Evolutionary conservation across 1,140 invertebrate species (phyloP), one percentile per base, ranked within the genome.

Genomic region (Steinernema feltiae): DNA sequence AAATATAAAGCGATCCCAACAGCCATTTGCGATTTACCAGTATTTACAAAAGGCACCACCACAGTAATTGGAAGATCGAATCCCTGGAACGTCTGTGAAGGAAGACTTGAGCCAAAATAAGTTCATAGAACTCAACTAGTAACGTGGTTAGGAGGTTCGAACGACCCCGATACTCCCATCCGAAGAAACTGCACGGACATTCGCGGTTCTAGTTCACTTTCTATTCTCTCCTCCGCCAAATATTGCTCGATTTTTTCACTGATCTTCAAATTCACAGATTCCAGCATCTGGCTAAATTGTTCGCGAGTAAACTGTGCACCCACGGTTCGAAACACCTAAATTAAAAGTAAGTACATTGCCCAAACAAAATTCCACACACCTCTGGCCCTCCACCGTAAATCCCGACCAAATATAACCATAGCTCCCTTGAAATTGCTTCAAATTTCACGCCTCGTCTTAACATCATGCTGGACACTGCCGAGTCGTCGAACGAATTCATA

Each of bases 311-410:
- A 32, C 73, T 74, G 73, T 12, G 73, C 7, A 15, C 15, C 27
- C 1, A 17, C 18, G 12, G 73, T 72, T 30, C 30, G 32, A 24
- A 74, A 74, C 1, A 74, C 73, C 73, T 74, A 17, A 71, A 74
- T 31, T 15, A 74, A 21, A 48, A 74, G 30, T 21, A 41, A 21
- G 48, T n/a, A n/a, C n/a, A n/a, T n/a, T n/a, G n/a, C n/a, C n/a
- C n/a, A n/a, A n/a, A n/a, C n/a, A n/a, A n/a, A n/a, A n/a, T n/a
- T n/a, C n/a, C n/a, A 30, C 30, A 79, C 15, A 76, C 75, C 53
- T 78, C 76, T 3, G 76, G 76, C 17, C 76, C 76, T 15, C 76
- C 76, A n/a, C 74, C 76, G 70, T 77, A 77, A 30, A 41, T 53
- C 18, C 21, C n/a, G 2, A 29, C 24, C 21, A 77, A 30, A 30